phyloP scores from a whole-genome alignment of 2,888 invertebrate species.

The Thymelicus acteon region DNA sequence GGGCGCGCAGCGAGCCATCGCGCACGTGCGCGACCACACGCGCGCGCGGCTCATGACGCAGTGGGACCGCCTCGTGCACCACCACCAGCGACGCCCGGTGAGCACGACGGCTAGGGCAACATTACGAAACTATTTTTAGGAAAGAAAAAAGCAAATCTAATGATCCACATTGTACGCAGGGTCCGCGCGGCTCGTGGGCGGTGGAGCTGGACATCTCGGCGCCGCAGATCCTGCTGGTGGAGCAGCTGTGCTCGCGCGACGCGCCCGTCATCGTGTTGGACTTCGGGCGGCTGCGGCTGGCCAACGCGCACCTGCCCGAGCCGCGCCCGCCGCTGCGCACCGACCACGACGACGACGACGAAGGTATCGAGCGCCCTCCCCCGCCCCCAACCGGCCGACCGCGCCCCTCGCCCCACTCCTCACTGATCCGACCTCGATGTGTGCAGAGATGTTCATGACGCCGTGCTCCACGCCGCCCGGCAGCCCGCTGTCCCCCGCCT shows the following conservation, averaged over 20 bases:
- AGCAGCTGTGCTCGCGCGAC: conserved; percentile 90
- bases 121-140: too few species aligned
- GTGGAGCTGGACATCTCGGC: conserved; percentile 96
- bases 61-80: conserved; percentile 51
- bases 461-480: conserved; percentile 95
- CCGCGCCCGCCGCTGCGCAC: conserved; percentile 87
- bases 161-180: conserved; percentile 59
- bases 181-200: conserved; percentile 91
- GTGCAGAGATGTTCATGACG: conserved; percentile 89
- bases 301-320: conserved; percentile 57
- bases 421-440: neutral
- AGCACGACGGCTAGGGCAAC: neutral
- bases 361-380: conserved; percentile 48
- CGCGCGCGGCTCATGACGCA: conserved; percentile 55
- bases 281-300: conserved; percentile 92
- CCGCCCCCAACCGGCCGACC: neutral
- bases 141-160: too few species aligned
- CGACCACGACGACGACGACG: conserved; percentile 53
- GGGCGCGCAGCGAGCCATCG: conserved; percentile 51
- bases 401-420: neutral
- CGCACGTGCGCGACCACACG: conserved; percentile 58
- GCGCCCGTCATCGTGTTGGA: conserved; percentile 94
- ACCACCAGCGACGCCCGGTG: conserved; percentile 44
- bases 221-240: conserved; percentile 96
- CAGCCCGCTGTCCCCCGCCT: conserved; percentile 87